phyloP scores from a whole-genome alignment of 2,113 vertebrate genomes.

The Syngnathus scovelli region DNA sequence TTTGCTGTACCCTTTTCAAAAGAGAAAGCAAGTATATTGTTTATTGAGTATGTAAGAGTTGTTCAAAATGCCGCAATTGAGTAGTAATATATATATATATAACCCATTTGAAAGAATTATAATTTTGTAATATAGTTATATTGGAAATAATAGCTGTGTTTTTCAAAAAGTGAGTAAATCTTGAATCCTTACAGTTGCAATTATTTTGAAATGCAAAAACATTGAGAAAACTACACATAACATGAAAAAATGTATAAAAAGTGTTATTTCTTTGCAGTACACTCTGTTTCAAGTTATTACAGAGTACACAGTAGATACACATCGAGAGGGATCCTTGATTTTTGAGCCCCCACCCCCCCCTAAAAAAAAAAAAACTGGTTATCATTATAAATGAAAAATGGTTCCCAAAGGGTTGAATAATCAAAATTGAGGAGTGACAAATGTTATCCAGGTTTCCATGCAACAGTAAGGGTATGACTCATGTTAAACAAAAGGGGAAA shows the following conservation, averaged over 20 bases:
- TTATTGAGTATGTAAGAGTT: slow-evolving; percentile 7
- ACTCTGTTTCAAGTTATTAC: neutral
- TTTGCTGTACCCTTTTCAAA: slow-evolving; percentile 28
- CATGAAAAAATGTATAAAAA: neutral
- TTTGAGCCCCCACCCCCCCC: neutral
- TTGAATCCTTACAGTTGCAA: neutral
- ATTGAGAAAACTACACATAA: neutral
- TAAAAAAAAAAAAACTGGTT: neutral
- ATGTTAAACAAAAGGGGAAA: neutral
- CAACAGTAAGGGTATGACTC: neutral
- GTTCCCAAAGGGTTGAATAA: too few species aligned
- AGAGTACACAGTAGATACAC: neutral
- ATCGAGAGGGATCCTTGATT: neutral
- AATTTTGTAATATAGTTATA: neutral
- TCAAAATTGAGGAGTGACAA: too few species aligned
- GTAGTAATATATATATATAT: slow-evolving; percentile 13
- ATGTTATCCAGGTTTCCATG: neutral
- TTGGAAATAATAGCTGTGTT: neutral
- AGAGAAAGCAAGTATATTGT: slow-evolving; percentile 6
- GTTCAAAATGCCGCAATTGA: slow-evolving; percentile 40
- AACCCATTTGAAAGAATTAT: slow-evolving; percentile 23
- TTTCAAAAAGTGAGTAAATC: neutral
- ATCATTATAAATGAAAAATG: too few species aligned
- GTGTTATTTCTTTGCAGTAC: neutral
- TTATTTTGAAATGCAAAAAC: neutral